Conservation (phyloP, 2,113 vertebrate species). For the Hiodon alosoides region DNA sequence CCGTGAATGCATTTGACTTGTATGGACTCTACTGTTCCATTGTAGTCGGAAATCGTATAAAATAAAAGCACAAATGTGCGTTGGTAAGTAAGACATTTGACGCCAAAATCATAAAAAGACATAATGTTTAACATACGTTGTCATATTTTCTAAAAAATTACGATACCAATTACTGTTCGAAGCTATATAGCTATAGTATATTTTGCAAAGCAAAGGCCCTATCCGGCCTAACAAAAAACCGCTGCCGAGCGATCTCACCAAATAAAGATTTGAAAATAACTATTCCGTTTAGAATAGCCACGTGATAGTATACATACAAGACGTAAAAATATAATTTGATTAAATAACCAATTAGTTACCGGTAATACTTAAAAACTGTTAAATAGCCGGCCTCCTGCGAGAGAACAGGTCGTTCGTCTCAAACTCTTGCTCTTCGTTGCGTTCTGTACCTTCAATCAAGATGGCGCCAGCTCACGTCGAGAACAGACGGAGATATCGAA, state of each 20-base stretch:
- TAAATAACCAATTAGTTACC: constrained; percentile 22
- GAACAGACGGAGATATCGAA: neutral
- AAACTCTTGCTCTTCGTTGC: constrained; percentile 8
- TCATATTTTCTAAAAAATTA: neutral
- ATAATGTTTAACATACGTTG: neutral
- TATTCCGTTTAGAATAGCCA: neutral
- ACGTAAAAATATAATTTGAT: constrained; percentile 1
- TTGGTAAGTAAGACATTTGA: neutral
- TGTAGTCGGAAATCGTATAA: neutral
- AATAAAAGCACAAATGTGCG: neutral
- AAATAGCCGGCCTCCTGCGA: constrained; percentile 10
- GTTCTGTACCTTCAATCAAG: constrained; percentile 14
- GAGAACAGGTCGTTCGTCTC: constrained; percentile 22
- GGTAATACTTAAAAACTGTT: constrained; percentile 19
- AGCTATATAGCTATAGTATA: neutral
- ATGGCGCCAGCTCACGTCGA: constrained; percentile 16
- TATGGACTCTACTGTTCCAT: neutral
- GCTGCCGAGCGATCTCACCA: neutral
- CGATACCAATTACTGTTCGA: neutral
- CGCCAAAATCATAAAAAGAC: neutral
- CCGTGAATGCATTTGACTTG: neutral
- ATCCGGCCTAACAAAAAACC: neutral
- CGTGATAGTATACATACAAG: neutral
- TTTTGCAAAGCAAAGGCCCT: neutral
- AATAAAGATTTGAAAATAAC: neutral